Percentiles rank a stretch among this genome's conserved stretches.
Evolutionary conservation across 2,113 vertebrate species (phyloP).

Genomic region (Syrmaticus mikado): DNA sequence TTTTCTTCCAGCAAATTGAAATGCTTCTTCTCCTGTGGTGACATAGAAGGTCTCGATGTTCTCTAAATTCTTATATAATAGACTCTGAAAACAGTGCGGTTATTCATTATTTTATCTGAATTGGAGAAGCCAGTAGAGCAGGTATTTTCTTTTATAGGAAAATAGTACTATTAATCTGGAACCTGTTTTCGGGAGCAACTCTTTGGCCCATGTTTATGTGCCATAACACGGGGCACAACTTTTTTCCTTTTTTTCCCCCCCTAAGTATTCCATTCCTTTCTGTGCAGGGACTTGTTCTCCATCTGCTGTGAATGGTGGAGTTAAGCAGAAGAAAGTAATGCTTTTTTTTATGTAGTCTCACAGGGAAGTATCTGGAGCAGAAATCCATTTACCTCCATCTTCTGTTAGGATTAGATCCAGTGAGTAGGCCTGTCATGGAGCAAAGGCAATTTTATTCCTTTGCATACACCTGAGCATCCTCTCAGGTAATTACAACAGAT

Average conservation of each 20-base stretch:
- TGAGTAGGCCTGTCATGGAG: fast-evolving
- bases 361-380: not conserved
- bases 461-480: not conserved
- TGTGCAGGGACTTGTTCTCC: not conserved
- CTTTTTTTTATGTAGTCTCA: not conserved
- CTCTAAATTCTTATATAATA: not conserved
- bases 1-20: not conserved
- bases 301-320: not conserved
- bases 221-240: not conserved
- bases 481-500: not conserved
- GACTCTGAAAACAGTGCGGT: not conserved
- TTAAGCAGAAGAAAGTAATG: not conserved
- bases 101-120: not conserved
- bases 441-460: not conserved
- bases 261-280: not conserved
- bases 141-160: not conserved
- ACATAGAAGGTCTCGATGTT: not conserved
- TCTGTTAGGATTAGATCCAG: fast-evolving
- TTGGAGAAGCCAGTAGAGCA: not conserved
- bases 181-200: not conserved
- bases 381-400: not conserved
- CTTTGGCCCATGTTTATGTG: not conserved
- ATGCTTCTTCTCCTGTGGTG: not conserved
- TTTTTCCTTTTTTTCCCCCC: not conserved
- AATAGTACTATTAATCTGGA: not conserved